Evolutionary conservation across 2,797 vertebrate species (phyloP), one percentile per base, ranked within the genome.

Genomic region (Linurgus olivaceus): DNA sequence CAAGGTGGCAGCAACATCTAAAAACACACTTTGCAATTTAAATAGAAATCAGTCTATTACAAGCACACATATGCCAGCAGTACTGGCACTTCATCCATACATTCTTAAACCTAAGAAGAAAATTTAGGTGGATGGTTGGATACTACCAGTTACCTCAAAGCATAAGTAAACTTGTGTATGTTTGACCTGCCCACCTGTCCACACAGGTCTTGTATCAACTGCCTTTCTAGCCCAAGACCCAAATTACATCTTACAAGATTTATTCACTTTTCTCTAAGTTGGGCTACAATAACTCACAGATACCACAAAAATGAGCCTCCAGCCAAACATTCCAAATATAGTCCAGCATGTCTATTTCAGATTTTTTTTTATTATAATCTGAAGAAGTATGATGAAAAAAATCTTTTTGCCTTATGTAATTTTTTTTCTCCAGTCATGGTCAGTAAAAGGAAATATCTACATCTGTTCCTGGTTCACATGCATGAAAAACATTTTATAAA

Each of bases 11-110:
- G 23, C 18, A 31, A 96, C 86, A 96, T 86, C 86, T 89, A 85
- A 87, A 96, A 93, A 94, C 78, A 85, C 50, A 37, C 68, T 95
- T 80, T 85, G 91, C 90, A 92, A 94, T 92, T 97, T 77, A 95
- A 92, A 74, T 94, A 95, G 89, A 86, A 87, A 94, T 74, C 77
- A 57, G 80, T 79, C 90, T 95, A 90, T 92, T 94, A 79, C 77
- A 74, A 85, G 84, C 35, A 61, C 57, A 77, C 71, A 85, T 52
- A 85, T 33, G 67, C 62, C 85, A 93, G 73, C 79, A 91, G 54
- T 29, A 88, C 62, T 62, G 62, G 75, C 81, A 78, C 55, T 80
- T 82, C 86, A 90, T 68, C 58, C 79, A 71, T 66, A 4, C 38
- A 85, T 81, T 78, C 71, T 88, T 61, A 87, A 67, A 77, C 3